These are phyloP conservation scores for Mohoua ochrocephala DNA, from an alignment of 2,113 vertebrate genomes.

Conservation along the genomic window DNA sequence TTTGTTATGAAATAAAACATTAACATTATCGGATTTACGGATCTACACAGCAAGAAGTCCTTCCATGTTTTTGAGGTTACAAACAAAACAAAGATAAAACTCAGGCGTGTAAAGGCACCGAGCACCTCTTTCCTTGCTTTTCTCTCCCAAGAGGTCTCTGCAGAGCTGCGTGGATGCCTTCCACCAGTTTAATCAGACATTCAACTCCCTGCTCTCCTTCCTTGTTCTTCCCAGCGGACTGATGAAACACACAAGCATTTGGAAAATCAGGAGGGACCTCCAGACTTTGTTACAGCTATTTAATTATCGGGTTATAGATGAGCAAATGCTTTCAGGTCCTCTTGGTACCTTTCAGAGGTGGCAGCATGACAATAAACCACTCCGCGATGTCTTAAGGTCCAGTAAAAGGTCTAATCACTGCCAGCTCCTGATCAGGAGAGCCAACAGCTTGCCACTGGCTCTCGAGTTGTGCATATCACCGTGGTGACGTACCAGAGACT, in stretches of 20 bases:
- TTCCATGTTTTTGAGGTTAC: neutral
- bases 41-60: neutral
- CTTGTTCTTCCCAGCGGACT: neutral
- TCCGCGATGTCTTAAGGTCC: accelerated
- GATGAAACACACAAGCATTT: neutral
- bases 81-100: neutral
- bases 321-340: neutral
- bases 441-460: neutral
- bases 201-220: neutral
- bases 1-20: neutral
- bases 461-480: neutral
- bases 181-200: neutral
- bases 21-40: neutral
- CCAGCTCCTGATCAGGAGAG: neutral
- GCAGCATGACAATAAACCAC: neutral
- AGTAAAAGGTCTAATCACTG: neutral
- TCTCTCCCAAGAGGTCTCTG: neutral
- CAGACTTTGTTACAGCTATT: neutral
- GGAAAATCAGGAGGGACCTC: neutral
- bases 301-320: neutral
- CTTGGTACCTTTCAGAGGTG: neutral
- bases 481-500: neutral
- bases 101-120: neutral
- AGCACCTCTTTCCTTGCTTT: neutral
- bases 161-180: neutral